A percentile compares a stretch with the other conserved stretches of the same genome.
Conservation (phyloP, 2,888 invertebrate genomes). For the Microchrysa polita region DNA sequence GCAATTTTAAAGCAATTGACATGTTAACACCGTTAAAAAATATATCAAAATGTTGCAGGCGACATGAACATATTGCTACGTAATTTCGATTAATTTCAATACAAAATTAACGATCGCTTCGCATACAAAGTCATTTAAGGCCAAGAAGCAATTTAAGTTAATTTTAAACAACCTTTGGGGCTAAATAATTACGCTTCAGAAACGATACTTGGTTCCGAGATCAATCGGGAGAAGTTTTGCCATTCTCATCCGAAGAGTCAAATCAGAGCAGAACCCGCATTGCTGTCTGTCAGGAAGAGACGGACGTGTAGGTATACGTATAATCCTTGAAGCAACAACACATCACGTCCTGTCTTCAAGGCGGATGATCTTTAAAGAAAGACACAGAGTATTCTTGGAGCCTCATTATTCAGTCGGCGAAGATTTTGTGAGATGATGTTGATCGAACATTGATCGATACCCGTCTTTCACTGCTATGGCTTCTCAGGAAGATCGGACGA, state of each 20-base stretch:
- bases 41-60: constrained; percentile 17
- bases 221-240: not conserved
- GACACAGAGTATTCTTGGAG: not conserved
- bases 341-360: constrained; percentile 13
- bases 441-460: constrained; percentile 22
- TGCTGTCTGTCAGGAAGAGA: not conserved
- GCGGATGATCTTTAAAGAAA: not conserved
- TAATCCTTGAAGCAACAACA: constrained; percentile 23
- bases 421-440: too few relatives aligned
- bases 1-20: constrained; percentile 29
- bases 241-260: constrained; percentile 15
- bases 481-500: not conserved
- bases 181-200: constrained; percentile 32
- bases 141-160: constrained; percentile 38
- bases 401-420: constrained; percentile 1
- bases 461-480: not conserved
- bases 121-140: constrained; percentile 32
- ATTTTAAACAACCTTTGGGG: constrained; percentile 36
- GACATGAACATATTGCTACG: constrained; percentile 7
- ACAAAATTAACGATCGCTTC: constrained; percentile 30
- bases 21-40: constrained; percentile 26
- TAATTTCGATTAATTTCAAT: constrained; percentile 39
- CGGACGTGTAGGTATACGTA: not conserved
- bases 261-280: constrained; percentile 6
- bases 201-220: not conserved